Conservation (phyloP, 2,113 vertebrate species). For the Fregata magnificens region DNA sequence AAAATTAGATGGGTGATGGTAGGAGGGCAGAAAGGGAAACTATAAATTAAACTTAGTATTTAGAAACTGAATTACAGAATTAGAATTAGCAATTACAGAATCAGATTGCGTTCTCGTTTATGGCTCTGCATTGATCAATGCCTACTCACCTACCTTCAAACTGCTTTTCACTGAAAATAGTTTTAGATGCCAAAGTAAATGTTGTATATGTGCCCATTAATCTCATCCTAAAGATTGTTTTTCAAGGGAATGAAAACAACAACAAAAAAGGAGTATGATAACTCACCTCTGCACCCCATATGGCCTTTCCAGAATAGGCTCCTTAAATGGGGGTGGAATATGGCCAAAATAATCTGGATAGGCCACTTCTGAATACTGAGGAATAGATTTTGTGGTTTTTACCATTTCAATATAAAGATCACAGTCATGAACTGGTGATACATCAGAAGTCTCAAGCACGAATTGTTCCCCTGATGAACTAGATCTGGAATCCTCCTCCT, state of each 20-base stretch:
- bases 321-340: constrained; percentile 87
- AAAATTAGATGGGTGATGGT: background rate
- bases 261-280: background rate
- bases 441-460: constrained; percentile 80
- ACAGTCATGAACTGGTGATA: constrained; percentile 89
- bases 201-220: background rate
- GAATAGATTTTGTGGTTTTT: constrained; percentile 89
- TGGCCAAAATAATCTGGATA: constrained; percentile 99
- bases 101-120: background rate
- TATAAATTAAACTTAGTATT: background rate
- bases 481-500: constrained; percentile 80
- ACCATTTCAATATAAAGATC: constrained; percentile 95
- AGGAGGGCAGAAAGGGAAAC: background rate
- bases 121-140: background rate
- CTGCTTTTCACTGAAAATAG: background rate
- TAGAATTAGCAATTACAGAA: background rate
- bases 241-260: background rate
- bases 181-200: background rate
- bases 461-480: constrained; percentile 77
- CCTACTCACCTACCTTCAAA: background rate
- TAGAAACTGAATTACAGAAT: background rate
- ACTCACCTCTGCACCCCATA: constrained; percentile 97
- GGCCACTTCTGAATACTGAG: constrained; percentile 91
- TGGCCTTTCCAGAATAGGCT: constrained; percentile 90
- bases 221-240: background rate